phyloP scores from a whole-genome alignment of 2,797 vertebrate species.

The Adrianichthys oophorus region DNA sequence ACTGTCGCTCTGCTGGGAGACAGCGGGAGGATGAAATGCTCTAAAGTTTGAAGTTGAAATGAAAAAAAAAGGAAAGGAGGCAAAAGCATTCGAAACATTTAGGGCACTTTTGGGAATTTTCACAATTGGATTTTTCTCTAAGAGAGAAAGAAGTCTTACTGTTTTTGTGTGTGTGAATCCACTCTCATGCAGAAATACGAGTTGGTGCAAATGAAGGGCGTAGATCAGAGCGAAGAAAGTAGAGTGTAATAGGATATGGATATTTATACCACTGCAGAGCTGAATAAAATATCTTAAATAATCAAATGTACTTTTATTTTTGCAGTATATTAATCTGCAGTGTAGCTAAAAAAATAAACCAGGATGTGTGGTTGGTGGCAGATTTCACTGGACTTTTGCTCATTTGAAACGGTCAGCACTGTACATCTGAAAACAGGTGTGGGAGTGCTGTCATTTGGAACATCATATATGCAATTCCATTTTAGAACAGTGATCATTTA shows the following conservation, averaged over 20 bases:
- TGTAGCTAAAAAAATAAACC: too few relatives aligned
- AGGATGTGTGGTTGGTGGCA: not conserved
- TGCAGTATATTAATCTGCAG: not conserved
- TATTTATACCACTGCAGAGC: too few relatives aligned
- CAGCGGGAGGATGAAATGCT: conserved; percentile 46
- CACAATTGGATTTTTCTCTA: conserved; percentile 26
- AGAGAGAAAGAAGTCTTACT: not conserved
- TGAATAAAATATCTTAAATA: too few relatives aligned
- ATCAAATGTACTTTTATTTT: not conserved
- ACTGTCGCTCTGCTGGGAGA: conserved; percentile 46
- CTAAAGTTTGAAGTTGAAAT: conserved; percentile 37
- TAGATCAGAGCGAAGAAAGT: not conserved
- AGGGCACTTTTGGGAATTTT: conserved; percentile 17
- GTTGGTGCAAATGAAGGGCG: not conserved
- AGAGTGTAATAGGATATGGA: not conserved
- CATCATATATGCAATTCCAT: conserved; percentile 11
- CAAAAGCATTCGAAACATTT: conserved; percentile 27
- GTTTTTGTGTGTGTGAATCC: too few relatives aligned
- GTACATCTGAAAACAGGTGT: conserved; percentile 2
- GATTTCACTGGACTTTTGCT: conserved; percentile 5
- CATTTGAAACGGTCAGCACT: conserved; percentile 9
- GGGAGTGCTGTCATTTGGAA: not conserved
- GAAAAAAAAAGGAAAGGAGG: conserved; percentile 25
- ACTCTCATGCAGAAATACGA: too few relatives aligned
- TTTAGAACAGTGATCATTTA: conserved; percentile 13